Evolutionary conservation across 2,888 invertebrate genomes (phyloP).

Genomic region (Apotomis betuletana): DNA sequence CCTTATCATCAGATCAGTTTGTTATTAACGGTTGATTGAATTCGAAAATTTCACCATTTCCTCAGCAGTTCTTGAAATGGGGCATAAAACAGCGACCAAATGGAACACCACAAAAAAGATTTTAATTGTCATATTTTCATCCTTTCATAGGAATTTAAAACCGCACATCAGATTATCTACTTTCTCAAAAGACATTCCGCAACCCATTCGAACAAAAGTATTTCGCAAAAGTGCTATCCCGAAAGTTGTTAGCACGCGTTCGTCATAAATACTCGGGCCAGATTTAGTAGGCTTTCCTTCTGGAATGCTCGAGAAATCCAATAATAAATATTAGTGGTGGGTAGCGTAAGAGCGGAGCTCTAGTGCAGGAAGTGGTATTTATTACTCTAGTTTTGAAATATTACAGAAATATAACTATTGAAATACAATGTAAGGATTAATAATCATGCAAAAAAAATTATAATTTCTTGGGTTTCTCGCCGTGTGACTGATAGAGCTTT

Average conservation of each 20-base stretch:
- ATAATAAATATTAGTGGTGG: conserved; percentile 59
- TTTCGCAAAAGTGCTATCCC: conserved; percentile 36
- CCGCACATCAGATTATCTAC: conserved; percentile 16
- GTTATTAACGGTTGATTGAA: too few species aligned
- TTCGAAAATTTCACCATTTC: too few species aligned
- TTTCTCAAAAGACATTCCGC: conserved; percentile 22
- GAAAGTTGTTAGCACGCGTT: conserved; percentile 56
- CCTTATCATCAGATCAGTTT: too few species aligned
- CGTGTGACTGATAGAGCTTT: too few species aligned
- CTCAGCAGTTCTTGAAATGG: too few species aligned
- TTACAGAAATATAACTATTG: too few species aligned
- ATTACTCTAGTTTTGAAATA: too few species aligned
- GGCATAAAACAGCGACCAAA: too few species aligned
- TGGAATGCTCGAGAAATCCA: conserved; percentile 55
- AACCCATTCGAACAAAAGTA: conserved; percentile 39
- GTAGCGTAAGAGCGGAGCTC: conserved; percentile 42
- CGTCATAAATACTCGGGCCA: conserved; percentile 59
- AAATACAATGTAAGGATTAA: too few species aligned
- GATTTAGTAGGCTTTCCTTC: conserved; percentile 60
- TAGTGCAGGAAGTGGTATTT: conserved; percentile 23
- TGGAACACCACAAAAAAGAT: too few species aligned
- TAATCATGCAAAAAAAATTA: too few species aligned
- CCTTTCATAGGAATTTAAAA: conserved; percentile 18
- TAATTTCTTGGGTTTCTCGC: too few species aligned
- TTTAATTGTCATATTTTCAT: not conserved